Evolutionary conservation across 2,888 invertebrate species (phyloP).

Genomic region (Tromatobia lineatoria): DNA sequence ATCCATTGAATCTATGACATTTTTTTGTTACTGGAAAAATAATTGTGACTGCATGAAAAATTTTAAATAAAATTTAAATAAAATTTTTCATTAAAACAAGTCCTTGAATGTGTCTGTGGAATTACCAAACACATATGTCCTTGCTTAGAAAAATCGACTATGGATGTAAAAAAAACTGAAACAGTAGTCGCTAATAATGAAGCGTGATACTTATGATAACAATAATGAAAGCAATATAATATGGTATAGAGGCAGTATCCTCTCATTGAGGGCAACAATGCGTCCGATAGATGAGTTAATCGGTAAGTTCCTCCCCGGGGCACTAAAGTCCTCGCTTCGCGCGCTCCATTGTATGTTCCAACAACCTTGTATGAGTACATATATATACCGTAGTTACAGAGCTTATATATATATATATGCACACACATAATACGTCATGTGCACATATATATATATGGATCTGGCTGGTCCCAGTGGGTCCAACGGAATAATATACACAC

Average conservation of each 20-base stretch:
- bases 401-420: neutral
- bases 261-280: conserved; percentile 85
- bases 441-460: conserved; percentile 6
- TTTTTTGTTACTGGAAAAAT: no score
- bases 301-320: conserved; percentile 84
- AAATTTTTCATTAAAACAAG: no score
- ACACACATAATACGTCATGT: conserved; percentile 4
- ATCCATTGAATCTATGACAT: no score
- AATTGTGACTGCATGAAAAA: no score
- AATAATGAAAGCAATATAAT: conserved; percentile 59
- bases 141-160: no score
- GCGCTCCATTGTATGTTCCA: conserved; percentile 73
- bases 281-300: conserved; percentile 85
- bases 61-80: no score
- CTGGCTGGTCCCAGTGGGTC: conserved; percentile 12
- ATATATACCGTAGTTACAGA: conserved; percentile 15
- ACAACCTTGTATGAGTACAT: conserved; percentile 58
- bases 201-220: conserved; percentile 80
- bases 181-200: conserved; percentile 42
- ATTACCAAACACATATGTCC: no score
- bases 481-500: conserved; percentile 42
- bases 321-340: conserved; percentile 75
- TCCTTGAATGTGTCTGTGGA: no score
- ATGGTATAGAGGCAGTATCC: conserved; percentile 74
- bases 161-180: conserved; percentile 7